Evolutionary conservation across 2,888 invertebrate genomes (phyloP), one percentile per base, ranked within the genome.

Genomic region (Deilephila elpenor): DNA sequence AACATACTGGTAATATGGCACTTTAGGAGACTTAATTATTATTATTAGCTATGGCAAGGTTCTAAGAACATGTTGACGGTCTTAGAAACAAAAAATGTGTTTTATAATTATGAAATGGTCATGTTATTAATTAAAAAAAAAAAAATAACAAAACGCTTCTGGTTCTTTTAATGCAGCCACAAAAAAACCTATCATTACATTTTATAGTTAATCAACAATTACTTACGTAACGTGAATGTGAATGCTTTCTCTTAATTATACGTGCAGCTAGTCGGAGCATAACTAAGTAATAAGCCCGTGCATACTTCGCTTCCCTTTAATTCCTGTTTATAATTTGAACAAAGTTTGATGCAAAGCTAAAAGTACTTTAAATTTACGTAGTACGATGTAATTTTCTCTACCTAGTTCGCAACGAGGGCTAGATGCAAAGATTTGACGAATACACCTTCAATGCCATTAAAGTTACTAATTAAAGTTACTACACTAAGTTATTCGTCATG

Each of bases 241-340:
- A 60, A 60, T 44, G 20, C 37, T 44, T 64, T 44, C 44, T 20
- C 64, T 64, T 34, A n/a, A 37, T 64, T 64, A 64, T 14, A 20
- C 44, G 19, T 8, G 17, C 61, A 19, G 61, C 17, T 34, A 61
- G 60, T 61, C 29, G 11, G 11, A 62, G 34, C n/a, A n/a, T 62
- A 8, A 34, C 34, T 34, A 11, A 25, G 3, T 60, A 25, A 25
- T 60, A 29, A 11, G 5, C 17, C 60, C 1, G 14, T 60, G n/a
- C 56, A 60, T 59, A 25, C 29, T 29, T 29, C 29, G 29, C 60
- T 29, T 4, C 25, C 25, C 60, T n/a, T 34, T 19, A n/a, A 37
- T 34, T 34, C 7, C 34, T 62, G 37, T 37, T 29, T 2, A 61
- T 61, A 32, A 19, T 62, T 62, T 34, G 3, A 37, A 32, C 17